Percentiles rank a stretch among this genome's conserved stretches.
These are phyloP conservation scores for Lepilemur ruficaudatus DNA, from an alignment of 2,797 vertebrate genomes.

Conservation along the genomic window DNA sequence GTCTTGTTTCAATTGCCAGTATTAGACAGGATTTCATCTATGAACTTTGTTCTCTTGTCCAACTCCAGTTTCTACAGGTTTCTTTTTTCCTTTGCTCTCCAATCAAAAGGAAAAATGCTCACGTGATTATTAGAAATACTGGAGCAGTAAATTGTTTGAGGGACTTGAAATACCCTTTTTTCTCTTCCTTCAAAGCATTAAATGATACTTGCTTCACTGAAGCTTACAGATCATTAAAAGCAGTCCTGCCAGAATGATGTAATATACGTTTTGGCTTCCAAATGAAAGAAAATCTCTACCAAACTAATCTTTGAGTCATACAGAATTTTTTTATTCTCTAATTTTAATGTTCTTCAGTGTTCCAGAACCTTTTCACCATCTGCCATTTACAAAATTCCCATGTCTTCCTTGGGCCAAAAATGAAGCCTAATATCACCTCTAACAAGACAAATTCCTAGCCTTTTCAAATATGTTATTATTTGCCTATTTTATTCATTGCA, in stretches of 20 bases:
- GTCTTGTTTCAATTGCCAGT: constrained; percentile 41
- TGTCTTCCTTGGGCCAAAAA: constrained; percentile 61
- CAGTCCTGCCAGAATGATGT: constrained; percentile 22
- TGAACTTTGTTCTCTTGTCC: constrained; percentile 65
- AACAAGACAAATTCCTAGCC: background rate
- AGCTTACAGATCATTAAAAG: constrained; percentile 40
- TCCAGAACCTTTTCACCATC: constrained; percentile 39
- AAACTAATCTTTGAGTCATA: constrained; percentile 46
- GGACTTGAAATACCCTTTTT: constrained; percentile 22
- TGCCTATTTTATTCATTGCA: background rate
- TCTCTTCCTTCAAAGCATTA: constrained; percentile 53
- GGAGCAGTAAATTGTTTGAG: constrained; percentile 50
- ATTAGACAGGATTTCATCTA: constrained; percentile 46
- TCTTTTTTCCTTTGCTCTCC: constrained; percentile 60
- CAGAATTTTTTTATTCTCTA: constrained; percentile 56
- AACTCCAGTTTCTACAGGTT: constrained; percentile 41
- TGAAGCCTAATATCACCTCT: background rate
- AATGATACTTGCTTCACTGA: constrained; percentile 36
- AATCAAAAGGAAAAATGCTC: constrained; percentile 50
- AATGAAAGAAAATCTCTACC: constrained; percentile 5
- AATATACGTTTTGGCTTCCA: constrained; percentile 45
- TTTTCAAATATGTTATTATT: constrained; percentile 3
- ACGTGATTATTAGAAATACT: constrained; percentile 41
- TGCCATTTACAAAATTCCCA: constrained; percentile 43
- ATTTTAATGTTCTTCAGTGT: constrained; percentile 56